Conservation (phyloP, 2,113 vertebrate species). For the Macroglossus sobrinus region DNA sequence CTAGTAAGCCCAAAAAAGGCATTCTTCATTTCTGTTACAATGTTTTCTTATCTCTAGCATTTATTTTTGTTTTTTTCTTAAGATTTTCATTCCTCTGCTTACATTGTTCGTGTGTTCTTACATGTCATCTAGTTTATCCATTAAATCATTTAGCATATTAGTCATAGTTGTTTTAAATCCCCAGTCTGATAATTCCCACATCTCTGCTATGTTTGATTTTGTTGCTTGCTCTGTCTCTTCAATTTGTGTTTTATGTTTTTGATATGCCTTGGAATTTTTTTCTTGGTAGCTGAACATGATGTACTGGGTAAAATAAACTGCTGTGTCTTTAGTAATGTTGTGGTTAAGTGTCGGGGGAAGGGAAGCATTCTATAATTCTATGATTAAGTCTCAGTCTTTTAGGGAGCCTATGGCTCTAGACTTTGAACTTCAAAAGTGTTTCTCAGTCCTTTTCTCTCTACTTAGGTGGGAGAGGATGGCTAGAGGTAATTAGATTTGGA, state of each 20-base stretch:
- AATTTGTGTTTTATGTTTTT: neutral
- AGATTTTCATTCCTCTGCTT: neutral
- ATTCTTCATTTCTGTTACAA: neutral
- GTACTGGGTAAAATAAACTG: neutral
- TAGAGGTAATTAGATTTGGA: neutral
- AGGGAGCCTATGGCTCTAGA: neutral
- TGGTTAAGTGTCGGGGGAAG: neutral
- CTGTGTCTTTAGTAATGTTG: neutral
- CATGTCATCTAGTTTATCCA: neutral
- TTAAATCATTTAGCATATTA: neutral
- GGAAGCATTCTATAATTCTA: neutral
- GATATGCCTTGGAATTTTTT: neutral
- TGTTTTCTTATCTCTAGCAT: constrained; percentile 7
- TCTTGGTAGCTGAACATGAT: neutral
- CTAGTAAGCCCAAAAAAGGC: neutral
- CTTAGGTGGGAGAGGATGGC: neutral
- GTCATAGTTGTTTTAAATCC: neutral
- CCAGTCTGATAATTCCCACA: neutral
- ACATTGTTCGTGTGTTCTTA: neutral
- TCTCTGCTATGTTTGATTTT: neutral
- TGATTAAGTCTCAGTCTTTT: neutral
- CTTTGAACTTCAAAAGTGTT: neutral
- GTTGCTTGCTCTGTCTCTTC: neutral
- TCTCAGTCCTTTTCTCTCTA: neutral
- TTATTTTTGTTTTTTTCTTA: neutral